Evolutionary conservation across 2,888 invertebrate species (phyloP).

Genomic region (Phlogophora meticulosa): DNA sequence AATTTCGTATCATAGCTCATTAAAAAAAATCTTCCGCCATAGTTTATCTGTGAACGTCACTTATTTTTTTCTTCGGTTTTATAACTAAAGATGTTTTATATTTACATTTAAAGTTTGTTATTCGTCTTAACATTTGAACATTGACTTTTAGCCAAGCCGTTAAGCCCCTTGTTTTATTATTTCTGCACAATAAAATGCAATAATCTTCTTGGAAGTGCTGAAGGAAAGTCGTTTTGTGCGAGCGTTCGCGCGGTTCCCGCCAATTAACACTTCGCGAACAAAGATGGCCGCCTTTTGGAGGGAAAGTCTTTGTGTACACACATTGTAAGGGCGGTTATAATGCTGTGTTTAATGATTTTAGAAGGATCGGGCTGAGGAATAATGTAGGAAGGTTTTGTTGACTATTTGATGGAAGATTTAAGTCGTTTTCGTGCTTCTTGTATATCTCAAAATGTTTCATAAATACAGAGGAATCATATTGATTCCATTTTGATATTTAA

Average conservation of each 20-base stretch:
- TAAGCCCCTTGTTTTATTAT: slow-evolving; percentile 69
- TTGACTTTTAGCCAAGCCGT: slow-evolving; percentile 61
- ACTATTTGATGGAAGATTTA: slow-evolving; percentile 23
- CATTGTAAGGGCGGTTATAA: slow-evolving; percentile 75
- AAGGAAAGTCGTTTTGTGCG: slow-evolving; percentile 74
- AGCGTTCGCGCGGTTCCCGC: slow-evolving; percentile 78
- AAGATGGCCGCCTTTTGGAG: slow-evolving; percentile 81
- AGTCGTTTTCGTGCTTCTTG: background rate
- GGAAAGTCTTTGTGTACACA: slow-evolving; percentile 80
- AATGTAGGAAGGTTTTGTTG: slow-evolving; percentile 33
- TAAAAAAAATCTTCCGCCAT: slow-evolving; percentile 31
- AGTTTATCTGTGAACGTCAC: slow-evolving; percentile 14
- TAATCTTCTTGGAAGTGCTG: slow-evolving; percentile 73
- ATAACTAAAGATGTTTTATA: slow-evolving; percentile 51
- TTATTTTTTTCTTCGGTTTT: slow-evolving; percentile 18
- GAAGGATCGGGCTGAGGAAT: slow-evolving; percentile 34
- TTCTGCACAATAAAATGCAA: slow-evolving; percentile 72
- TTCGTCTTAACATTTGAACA: slow-evolving; percentile 51
- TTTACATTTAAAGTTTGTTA: slow-evolving; percentile 54
- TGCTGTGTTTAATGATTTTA: slow-evolving; percentile 70
- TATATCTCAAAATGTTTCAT: slow-evolving; percentile 9
- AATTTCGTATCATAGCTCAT: slow-evolving; percentile 39
- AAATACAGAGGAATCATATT: slow-evolving; percentile 4
- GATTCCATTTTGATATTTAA: background rate
- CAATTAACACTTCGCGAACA: slow-evolving; percentile 88